Evolutionary conservation across 1,140 invertebrate genomes (phyloP).

Genomic region (Harpegnathos saltator): DNA sequence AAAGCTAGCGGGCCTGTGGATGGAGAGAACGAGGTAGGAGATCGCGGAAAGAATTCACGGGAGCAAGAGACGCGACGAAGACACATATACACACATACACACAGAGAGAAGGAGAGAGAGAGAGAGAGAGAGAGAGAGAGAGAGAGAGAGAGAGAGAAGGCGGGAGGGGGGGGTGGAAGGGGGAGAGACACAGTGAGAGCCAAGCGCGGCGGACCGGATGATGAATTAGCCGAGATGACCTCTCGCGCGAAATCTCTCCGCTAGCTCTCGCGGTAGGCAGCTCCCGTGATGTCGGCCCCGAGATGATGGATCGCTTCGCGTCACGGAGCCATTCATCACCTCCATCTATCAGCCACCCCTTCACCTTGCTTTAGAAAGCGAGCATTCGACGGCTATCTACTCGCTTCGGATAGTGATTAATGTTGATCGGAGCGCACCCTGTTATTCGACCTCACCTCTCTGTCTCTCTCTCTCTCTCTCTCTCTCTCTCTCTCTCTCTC

Average conservation of each 20-base stretch:
- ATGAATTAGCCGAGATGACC: slow-evolving; percentile 85
- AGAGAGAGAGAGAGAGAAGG: neutral
- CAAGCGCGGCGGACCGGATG: slow-evolving; percentile 80
- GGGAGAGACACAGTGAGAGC: slow-evolving; percentile 66
- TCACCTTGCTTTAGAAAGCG: slow-evolving; percentile 84
- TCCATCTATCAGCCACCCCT: slow-evolving; percentile 85
- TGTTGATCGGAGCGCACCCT: slow-evolving; percentile 84
- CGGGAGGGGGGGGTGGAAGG: slow-evolving; percentile 44
- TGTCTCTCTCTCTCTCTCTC: slow-evolving; percentile 38
- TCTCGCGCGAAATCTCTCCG: slow-evolving; percentile 84
- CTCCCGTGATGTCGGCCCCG: slow-evolving; percentile 82
- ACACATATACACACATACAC: too few relatives aligned
- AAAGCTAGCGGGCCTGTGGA: slow-evolving; percentile 32
- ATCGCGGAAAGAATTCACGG: slow-evolving; percentile 51
- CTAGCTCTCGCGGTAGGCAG: slow-evolving; percentile 81
- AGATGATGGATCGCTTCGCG: slow-evolving; percentile 84
- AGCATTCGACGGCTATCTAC: slow-evolving; percentile 85
- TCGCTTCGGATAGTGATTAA: slow-evolving; percentile 85
- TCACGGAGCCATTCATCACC: slow-evolving; percentile 86
- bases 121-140: neutral
- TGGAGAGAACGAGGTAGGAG: slow-evolving; percentile 46
- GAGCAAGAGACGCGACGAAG: slow-evolving; percentile 26
- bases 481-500: neutral
- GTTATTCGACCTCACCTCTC: slow-evolving; percentile 77
- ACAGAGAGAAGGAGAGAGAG: neutral